These are phyloP conservation scores for Sebastes diaconus DNA, from an alignment of 2,797 vertebrate species.

Conservation along the genomic window DNA sequence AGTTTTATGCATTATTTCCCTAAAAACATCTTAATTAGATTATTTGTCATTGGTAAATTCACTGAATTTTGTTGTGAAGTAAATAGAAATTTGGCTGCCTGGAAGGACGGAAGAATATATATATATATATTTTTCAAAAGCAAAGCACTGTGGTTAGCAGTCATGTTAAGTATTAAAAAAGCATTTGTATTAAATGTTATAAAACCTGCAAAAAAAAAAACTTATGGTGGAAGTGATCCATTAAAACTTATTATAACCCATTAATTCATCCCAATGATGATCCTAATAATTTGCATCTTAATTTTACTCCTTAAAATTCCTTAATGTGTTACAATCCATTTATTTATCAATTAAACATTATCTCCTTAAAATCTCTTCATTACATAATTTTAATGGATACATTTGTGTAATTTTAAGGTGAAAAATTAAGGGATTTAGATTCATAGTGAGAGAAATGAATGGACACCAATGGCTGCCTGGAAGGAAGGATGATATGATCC, in stretches of 20 bases:
- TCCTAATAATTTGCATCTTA: background rate
- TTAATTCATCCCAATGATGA: background rate
- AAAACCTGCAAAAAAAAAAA: no score
- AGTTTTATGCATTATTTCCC: no score
- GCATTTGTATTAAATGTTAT: no score
- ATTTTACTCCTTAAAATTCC: no score
- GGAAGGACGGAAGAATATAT: no score
- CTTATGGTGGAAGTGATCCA: background rate
- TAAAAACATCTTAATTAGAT: no score
- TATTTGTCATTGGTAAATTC: fast-evolving
- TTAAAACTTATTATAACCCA: background rate
- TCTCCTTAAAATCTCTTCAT: background rate
- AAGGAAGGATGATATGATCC: background rate
- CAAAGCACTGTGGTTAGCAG: no score
- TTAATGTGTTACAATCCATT: background rate
- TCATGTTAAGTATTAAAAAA: no score
- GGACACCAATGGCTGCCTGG: background rate
- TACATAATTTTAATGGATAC: background rate
- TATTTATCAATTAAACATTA: background rate
- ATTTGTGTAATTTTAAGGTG: background rate
- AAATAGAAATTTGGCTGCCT: no score
- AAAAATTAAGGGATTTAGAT: background rate
- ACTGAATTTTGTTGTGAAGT: no score
- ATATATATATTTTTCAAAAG: no score
- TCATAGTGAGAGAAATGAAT: background rate